A percentile compares a stretch with the other conserved stretches of the same genome.
Conservation (phyloP, 2,797 vertebrate genomes). For the Chrysocyon brachyurus region DNA sequence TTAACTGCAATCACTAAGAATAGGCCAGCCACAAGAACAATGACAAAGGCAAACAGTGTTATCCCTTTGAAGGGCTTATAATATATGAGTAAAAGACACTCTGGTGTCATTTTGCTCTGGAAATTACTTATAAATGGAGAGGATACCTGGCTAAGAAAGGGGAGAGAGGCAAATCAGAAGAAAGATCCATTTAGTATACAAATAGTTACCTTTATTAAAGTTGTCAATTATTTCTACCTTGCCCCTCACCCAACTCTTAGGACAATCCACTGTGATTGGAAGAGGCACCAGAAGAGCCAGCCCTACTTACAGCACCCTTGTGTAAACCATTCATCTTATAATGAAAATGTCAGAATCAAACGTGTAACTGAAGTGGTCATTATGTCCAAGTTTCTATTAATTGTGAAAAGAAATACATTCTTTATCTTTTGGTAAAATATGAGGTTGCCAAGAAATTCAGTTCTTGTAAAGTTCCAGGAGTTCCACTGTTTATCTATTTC, state of each 20-base stretch:
- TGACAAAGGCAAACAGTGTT: not conserved
- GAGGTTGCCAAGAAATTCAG: not conserved
- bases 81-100: not conserved
- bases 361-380: not conserved
- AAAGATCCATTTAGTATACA: not conserved
- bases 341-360: not conserved
- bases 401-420: constrained; percentile 7
- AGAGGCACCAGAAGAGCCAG: not conserved
- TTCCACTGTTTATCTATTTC: not conserved
- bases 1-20: not conserved
- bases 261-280: not conserved
- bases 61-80: not conserved
- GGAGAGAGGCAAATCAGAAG: not conserved
- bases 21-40: not conserved
- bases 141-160: not conserved
- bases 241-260: not conserved
- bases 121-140: constrained; percentile 37
- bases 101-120: not conserved
- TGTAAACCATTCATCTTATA: not conserved
- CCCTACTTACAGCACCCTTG: too few relatives aligned
- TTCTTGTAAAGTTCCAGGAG: not conserved
- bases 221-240: not conserved
- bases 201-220: not conserved
- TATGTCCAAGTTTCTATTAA: not conserved
- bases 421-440: constrained; percentile 30